Base-by-base conservation (phyloP, 1,140 invertebrate genomes). In the Pissodes strobi region DNA sequence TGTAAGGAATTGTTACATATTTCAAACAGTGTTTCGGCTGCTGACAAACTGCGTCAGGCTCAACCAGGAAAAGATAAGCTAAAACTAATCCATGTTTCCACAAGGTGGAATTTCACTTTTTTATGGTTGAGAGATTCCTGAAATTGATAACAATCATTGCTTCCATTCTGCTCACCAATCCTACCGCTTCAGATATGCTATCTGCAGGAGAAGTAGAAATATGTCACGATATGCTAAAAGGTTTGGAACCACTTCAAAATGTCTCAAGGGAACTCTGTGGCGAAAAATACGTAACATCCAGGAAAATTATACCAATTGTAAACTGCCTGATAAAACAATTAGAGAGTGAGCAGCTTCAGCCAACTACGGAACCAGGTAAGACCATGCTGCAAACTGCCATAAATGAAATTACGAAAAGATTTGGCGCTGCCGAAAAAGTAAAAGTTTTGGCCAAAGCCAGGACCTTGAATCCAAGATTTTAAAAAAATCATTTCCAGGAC, bases 81-180 rank as follows among this genome's bases (percentile, higher is more conserved):
- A 34, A 34, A 34, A 34, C 6, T 8, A 34, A 8, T 34, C 30
- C 6, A 34, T 34, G 30, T 34, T 8, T 8, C 6, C 6, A 34
- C 30, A 34, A 34, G 30, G 30, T 34, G 30, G 30, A 34, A 34
- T 34, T 34, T n/a, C 6, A 34, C 30, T n/a, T 34, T 8, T n/a
- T n/a, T n/a, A 34, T 34, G 30, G 6, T 34, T 6, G 30, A 34
- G n/a, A 34, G 30, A n/a, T 34, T 34, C n/a, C 6, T 34, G 6
- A n/a, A 34, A n/a, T 8, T 76, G 46, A 63, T 64, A 49, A 34
- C 68, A 13, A 38, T 43, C 1, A 18, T 64, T 13, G 21, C 27
- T 17, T 39, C 5, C 6, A 48, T 25, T 12, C 23, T 64, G 13
- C n/a, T 53, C 25, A 38, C 13, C 18, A 43, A 45, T 19, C 34